These are phyloP conservation scores for Gonioctena quinquepunctata DNA, from an alignment of 1,140 invertebrate species.

Conservation along the genomic window DNA sequence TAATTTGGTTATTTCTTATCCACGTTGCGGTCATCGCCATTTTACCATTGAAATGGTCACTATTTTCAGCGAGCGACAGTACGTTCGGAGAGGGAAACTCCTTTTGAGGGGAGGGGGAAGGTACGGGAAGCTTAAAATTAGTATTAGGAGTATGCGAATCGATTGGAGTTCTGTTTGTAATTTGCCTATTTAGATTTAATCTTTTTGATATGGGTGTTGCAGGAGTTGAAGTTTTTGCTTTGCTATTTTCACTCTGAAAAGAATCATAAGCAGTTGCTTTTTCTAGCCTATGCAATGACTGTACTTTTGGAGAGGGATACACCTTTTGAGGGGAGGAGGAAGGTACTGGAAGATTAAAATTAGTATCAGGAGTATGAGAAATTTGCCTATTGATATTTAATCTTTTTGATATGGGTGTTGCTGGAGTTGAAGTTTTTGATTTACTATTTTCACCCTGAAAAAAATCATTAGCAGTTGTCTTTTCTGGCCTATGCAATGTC, in stretches of 20 bases:
- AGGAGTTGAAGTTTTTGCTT: not conserved
- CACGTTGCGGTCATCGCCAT: slow-evolving; percentile 7
- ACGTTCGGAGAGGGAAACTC: not conserved
- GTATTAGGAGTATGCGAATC: not conserved
- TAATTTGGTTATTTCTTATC: not conserved
- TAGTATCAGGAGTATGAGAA: not conserved
- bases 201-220: not conserved
- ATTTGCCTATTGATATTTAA: not conserved
- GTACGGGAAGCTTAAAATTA: not conserved
- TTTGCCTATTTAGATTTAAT: not conserved
- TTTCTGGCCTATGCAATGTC: too few species aligned
- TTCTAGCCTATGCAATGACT: too few species aligned
- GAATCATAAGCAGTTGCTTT: too few species aligned
- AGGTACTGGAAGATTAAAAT: not conserved
- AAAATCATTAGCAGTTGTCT: too few species aligned
- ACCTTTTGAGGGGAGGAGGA: not conserved
- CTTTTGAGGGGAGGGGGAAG: not conserved
- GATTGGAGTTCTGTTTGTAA: not conserved
- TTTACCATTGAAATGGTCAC: not conserved
- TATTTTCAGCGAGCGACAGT: not conserved
- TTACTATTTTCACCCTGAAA: not conserved
- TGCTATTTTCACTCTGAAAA: not conserved
- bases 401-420: not conserved
- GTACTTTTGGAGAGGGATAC: not conserved
- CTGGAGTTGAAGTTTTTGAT: not conserved